Conservation (phyloP, 2,797 vertebrate genomes). For the Clarias platycephalus region DNA sequence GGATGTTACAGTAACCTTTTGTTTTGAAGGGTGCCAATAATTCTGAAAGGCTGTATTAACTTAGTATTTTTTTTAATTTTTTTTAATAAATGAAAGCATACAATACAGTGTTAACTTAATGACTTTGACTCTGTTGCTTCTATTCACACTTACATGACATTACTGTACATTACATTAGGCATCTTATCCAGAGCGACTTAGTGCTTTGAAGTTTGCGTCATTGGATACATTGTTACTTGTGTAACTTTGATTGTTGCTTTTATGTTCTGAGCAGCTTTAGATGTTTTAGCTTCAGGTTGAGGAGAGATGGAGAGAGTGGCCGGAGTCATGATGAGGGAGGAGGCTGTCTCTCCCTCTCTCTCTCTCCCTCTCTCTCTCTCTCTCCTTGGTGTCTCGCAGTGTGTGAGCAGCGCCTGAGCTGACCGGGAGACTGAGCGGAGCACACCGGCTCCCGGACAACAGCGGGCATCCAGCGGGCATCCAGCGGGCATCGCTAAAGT, state of each 20-base stretch:
- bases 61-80: too few species aligned
- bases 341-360: background rate
- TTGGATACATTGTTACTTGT: too few species aligned
- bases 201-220: too few species aligned
- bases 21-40: background rate
- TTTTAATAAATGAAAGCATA: background rate
- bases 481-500: background rate
- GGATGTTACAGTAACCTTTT: background rate
- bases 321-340: background rate
- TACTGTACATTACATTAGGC: too few species aligned
- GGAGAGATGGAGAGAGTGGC: slow-evolving; percentile 33
- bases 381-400: background rate
- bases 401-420: background rate
- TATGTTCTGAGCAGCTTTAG: background rate
- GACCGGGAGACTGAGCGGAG: background rate
- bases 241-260: background rate
- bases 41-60: background rate
- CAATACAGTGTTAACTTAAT: too few species aligned
- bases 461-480: background rate
- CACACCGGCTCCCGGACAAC: background rate
- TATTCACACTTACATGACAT: too few species aligned
- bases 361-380: background rate
- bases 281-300: slow-evolving; percentile 40
- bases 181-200: too few species aligned
- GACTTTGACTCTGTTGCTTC: background rate